Base-by-base conservation (phyloP, 1,140 invertebrate species). In the Bombus vancouverensis region DNA sequence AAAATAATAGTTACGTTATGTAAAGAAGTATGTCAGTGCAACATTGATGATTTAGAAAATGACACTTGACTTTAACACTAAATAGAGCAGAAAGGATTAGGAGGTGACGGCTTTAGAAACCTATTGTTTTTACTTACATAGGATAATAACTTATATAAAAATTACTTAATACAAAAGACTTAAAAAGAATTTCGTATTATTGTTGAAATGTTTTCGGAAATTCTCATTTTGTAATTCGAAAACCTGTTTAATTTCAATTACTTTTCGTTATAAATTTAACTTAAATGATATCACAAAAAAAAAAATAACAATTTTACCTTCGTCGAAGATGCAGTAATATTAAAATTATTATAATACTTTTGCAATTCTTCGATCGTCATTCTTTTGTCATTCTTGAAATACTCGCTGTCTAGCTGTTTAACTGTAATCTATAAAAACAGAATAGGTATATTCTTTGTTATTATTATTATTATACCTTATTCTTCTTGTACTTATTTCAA, bases 281-380 rank as follows among this genome's bases (percentile, higher is more conserved):
- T 53, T 53, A 53, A 53, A 53, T 22, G 5, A 53, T 53, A 53
- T 53, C 18, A 8, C 18, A 53, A 1, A 22, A 53, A 1, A 22
- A 53, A 53, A 18, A 5, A 32, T 39, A 47, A 34, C 28, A 57
- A 72, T 44, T 37, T 65, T 81, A 85, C 84, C 84, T 65, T 71
- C 0, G 77, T 47, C 0, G 82, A 53, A 6, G 81, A 10, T 13
- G 57, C 1, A 1, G 3, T 28, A 8, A 59, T 4, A 3, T 47
- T 44, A 6, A 44, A 62, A 42, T 18, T 78, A 13, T 84, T n/a
- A 12, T 87, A 87, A 47, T 71, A 87, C 0, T 39, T 28, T 34
- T 87, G 86, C 15, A 87, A 37, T 37, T 80, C 70, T 44, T 59
- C 39, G 28, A 87, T 59, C 6, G 86, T 87, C 76, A 87, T 84